These are phyloP conservation scores for Agriopis leucophaearia DNA, from an alignment of 2,888 invertebrate species.

Conservation along the genomic window DNA sequence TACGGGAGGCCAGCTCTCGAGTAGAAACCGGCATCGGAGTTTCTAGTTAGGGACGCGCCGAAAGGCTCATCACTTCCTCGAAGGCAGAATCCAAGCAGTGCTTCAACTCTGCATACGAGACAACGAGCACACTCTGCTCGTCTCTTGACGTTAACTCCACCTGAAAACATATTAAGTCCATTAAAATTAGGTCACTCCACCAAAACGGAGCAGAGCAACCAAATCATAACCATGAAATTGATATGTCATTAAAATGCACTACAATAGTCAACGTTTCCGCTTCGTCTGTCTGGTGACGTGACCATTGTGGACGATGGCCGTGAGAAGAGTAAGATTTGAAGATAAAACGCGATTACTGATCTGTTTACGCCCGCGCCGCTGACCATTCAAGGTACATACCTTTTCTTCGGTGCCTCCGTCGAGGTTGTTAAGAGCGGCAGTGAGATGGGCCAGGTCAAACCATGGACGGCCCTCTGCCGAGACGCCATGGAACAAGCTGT, in stretches of 20 bases:
- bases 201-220: neutral
- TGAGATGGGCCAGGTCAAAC: conserved; percentile 98
- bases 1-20: neutral
- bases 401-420: conserved; percentile 93
- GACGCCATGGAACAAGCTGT: conserved; percentile 98
- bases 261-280: too few relatives aligned
- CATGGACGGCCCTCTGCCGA: conserved; percentile 97
- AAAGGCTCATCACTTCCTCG: conserved; percentile 89
- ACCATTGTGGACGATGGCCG: too few relatives aligned
- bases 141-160: conserved; percentile 98
- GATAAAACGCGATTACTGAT: too few relatives aligned
- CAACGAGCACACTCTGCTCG: conserved; percentile 98
- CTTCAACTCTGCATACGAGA: conserved; percentile 97
- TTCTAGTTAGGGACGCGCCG: conserved; percentile 37
- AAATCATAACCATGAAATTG: too few relatives aligned
- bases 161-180: conserved; percentile 70
- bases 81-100: conserved; percentile 97
- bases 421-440: conserved; percentile 96
- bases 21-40: neutral
- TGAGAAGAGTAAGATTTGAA: too few relatives aligned
- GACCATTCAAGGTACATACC: conserved; percentile 73
- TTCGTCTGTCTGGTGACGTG: too few relatives aligned
- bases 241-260: too few relatives aligned
- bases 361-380: too few relatives aligned
- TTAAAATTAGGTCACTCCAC: neutral